These are phyloP conservation scores for Spinus olivaceus DNA, from an alignment of 2,797 vertebrate genomes.

Conservation along the genomic window DNA sequence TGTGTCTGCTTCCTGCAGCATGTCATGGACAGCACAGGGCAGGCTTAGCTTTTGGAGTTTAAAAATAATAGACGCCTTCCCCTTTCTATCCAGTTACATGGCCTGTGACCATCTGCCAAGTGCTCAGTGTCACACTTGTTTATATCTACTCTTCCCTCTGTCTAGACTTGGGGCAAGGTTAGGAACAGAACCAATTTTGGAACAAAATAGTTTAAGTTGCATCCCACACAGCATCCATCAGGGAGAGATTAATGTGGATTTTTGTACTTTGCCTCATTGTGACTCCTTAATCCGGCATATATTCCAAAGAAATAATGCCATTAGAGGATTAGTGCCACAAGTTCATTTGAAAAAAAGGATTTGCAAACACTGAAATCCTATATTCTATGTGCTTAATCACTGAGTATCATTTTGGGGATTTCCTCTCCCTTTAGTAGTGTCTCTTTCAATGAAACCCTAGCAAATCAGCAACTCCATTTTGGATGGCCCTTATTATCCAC, in stretches of 20 bases:
- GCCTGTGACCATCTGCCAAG: background rate
- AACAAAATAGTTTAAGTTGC: slow-evolving; percentile 65
- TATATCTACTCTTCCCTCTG: background rate
- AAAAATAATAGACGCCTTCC: background rate
- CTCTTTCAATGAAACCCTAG: slow-evolving; percentile 29
- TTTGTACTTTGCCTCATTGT: slow-evolving; percentile 84
- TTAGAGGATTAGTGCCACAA: slow-evolving; percentile 85
- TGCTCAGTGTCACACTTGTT: slow-evolving; percentile 23
- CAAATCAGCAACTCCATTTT: background rate
- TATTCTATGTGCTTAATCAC: slow-evolving; percentile 66
- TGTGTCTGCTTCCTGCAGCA: background rate
- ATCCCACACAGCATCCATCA: slow-evolving; percentile 53
- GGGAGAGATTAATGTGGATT: slow-evolving; percentile 81
- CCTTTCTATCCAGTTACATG: slow-evolving; percentile 1
- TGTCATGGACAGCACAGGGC: background rate
- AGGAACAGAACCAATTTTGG: slow-evolving; percentile 45
- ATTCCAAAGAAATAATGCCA: slow-evolving; percentile 82
- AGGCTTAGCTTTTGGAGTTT: background rate
- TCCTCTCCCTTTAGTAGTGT: slow-evolving; percentile 48
- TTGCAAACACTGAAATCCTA: slow-evolving; percentile 70
- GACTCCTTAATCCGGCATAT: slow-evolving; percentile 83
- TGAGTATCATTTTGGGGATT: slow-evolving; percentile 68
- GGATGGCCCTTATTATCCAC: background rate
- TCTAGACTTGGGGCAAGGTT: slow-evolving; percentile 27
- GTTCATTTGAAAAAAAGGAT: slow-evolving; percentile 84